Evolutionary conservation across 2,888 invertebrate genomes (phyloP).

Genomic region (Drosophila pseudotalamancana): DNA sequence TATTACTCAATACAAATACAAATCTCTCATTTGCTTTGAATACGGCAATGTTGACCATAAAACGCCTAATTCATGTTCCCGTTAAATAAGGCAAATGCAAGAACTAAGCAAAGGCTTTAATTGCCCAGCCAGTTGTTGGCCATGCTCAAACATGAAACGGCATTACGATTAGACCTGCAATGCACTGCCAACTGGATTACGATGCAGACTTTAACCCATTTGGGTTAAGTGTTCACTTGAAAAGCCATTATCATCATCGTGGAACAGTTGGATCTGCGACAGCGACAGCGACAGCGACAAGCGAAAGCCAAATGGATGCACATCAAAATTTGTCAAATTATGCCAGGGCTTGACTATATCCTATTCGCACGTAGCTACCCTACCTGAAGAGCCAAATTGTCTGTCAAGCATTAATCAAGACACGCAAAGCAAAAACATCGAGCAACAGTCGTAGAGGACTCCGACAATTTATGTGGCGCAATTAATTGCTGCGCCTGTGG

Average conservation of each 20-base stretch:
- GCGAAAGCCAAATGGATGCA: constrained; percentile 35
- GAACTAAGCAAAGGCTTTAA: constrained; percentile 53
- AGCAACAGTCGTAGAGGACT: constrained; percentile 24
- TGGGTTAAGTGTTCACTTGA: constrained; percentile 29
- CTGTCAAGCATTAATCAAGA: constrained; percentile 66
- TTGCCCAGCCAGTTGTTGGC: constrained; percentile 42
- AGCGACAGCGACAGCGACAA: background rate
- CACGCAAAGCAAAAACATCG: constrained; percentile 21
- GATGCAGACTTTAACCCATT: constrained; percentile 59
- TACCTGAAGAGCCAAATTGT: constrained; percentile 47
- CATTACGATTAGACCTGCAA: constrained; percentile 17
- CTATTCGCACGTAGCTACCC: background rate
- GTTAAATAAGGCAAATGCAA: constrained; percentile 50
- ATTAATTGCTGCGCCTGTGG: constrained; percentile 53
- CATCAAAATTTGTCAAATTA: constrained; percentile 67
- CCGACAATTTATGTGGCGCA: constrained; percentile 52
- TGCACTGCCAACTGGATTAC: constrained; percentile 35
- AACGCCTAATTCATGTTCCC: constrained; percentile 76
- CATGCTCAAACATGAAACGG: constrained; percentile 13
- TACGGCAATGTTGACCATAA: constrained; percentile 59
- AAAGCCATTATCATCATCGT: constrained; percentile 20
- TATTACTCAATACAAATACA: constrained; percentile 60
- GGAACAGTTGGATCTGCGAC: constrained; percentile 23
- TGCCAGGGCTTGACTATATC: constrained; percentile 26
- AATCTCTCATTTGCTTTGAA: constrained; percentile 50